Conservation (phyloP, 2,888 invertebrate species). For the Actias luna region DNA sequence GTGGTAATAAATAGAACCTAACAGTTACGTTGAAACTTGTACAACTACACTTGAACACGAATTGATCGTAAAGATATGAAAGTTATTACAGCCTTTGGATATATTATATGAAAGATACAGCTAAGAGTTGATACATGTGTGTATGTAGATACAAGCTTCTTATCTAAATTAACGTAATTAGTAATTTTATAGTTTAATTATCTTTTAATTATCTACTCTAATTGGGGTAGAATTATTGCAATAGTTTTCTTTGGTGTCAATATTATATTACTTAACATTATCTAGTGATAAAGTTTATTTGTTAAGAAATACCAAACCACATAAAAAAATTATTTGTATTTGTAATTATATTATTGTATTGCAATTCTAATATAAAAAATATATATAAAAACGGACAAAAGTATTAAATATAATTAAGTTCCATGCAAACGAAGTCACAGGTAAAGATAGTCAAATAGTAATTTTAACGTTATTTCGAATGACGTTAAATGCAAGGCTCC, state of each 20-base stretch:
- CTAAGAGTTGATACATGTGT: neutral
- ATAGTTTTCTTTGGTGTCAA: neutral
- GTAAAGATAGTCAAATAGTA: too few relatives aligned
- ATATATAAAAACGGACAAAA: too few relatives aligned
- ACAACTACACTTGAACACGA: conserved; percentile 9
- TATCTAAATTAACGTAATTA: neutral
- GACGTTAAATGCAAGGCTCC: too few relatives aligned
- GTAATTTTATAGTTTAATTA: neutral
- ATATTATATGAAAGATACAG: conserved; percentile 1
- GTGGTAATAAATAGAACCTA: conserved; percentile 6
- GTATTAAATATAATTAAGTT: too few relatives aligned
- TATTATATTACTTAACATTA: too few relatives aligned
- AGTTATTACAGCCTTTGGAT: conserved; percentile 6
- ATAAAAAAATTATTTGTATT: too few relatives aligned
- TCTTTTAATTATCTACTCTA: neutral
- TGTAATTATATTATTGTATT: too few relatives aligned
- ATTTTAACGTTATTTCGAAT: too few relatives aligned
- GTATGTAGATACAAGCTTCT: neutral
- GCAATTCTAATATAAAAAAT: too few relatives aligned
- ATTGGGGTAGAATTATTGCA: neutral
- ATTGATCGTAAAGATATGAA: conserved; percentile 11
- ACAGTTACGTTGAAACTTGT: conserved; percentile 5
- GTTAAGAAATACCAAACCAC: too few relatives aligned
- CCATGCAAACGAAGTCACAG: too few relatives aligned
- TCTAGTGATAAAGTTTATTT: too few relatives aligned